These are phyloP conservation scores for Notoglanidium macrostoma DNA, from an alignment of 2,797 vertebrate genomes.

Conservation along the genomic window DNA sequence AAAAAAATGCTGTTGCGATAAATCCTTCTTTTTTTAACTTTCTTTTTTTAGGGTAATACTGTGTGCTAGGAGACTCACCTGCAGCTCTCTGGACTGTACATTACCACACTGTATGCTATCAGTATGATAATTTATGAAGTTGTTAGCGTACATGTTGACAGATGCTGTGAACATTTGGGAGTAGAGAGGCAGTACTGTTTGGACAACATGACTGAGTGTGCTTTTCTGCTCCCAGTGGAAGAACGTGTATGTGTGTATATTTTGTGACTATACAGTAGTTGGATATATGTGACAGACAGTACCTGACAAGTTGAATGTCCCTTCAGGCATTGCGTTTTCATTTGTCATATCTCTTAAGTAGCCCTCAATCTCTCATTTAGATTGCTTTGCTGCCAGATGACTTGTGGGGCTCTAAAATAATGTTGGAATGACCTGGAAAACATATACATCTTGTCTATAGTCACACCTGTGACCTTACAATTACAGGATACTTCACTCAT, in stretches of 20 bases:
- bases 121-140: slow-evolving; percentile 35
- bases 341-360: slow-evolving; percentile 45
- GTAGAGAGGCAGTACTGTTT: slow-evolving; percentile 59
- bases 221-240: slow-evolving; percentile 58
- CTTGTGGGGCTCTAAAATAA: slow-evolving; percentile 33
- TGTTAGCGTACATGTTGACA: slow-evolving; percentile 39
- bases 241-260: slow-evolving; percentile 49
- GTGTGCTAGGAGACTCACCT: not conserved
- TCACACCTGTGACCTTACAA: slow-evolving; percentile 31
- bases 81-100: not conserved
- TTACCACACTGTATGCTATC: slow-evolving; percentile 46
- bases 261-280: slow-evolving; percentile 65
- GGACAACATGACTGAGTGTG: slow-evolving; percentile 65
- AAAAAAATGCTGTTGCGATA: not conserved
- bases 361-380: slow-evolving; percentile 39
- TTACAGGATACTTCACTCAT: slow-evolving; percentile 9
- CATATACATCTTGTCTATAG: not conserved
- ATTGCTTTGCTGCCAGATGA: slow-evolving; percentile 31
- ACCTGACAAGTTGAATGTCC: slow-evolving; percentile 57
- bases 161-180: not conserved
- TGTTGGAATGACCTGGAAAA: not conserved
- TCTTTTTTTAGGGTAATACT: not conserved
- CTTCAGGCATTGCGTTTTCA: slow-evolving; percentile 46
- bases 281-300: slow-evolving; percentile 63
- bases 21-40: not conserved